phyloP scores from a whole-genome alignment of 2,888 invertebrate genomes.

The Orthosia gracilis region DNA sequence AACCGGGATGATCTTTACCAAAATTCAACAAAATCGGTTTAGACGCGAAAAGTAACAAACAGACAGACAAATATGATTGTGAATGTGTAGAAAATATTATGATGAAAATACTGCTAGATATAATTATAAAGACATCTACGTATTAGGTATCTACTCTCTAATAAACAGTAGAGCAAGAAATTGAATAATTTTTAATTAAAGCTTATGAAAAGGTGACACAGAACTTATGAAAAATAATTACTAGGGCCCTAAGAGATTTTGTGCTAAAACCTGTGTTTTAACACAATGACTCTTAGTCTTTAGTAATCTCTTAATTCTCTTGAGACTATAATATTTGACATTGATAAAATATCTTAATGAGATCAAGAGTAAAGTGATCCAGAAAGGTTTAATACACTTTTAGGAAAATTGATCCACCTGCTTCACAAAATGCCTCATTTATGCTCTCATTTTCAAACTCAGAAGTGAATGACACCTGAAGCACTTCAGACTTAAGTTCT shows the following conservation, averaged over 20 bases:
- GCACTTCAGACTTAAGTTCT: slow-evolving; percentile 9
- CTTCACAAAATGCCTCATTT: slow-evolving; percentile 13
- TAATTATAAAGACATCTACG: too few relatives aligned
- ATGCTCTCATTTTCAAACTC: not conserved
- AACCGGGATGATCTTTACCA: too few relatives aligned
- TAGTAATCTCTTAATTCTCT: too few relatives aligned
- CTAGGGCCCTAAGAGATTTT: not conserved
- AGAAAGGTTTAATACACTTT: slow-evolving; percentile 3
- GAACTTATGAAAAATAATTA: not conserved
- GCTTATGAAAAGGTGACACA: not conserved
- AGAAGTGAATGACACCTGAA: slow-evolving; percentile 12
- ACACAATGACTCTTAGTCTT: not conserved
- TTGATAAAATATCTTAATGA: slow-evolving; percentile 22
- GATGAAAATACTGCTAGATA: too few relatives aligned
- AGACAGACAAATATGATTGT: too few relatives aligned
- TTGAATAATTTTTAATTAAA: not conserved
- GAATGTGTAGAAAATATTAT: too few relatives aligned
- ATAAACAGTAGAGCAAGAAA: not conserved
- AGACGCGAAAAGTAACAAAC: too few relatives aligned
- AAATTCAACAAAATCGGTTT: too few relatives aligned
- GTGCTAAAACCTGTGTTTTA: not conserved
- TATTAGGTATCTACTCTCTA: not conserved
- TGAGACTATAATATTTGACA: slow-evolving; percentile 2
- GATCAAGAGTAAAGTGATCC: slow-evolving; percentile 5
- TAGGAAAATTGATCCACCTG: slow-evolving; percentile 21